Base-by-base conservation (phyloP, 2,888 invertebrate genomes). In the Eubasilissa splendida region DNA sequence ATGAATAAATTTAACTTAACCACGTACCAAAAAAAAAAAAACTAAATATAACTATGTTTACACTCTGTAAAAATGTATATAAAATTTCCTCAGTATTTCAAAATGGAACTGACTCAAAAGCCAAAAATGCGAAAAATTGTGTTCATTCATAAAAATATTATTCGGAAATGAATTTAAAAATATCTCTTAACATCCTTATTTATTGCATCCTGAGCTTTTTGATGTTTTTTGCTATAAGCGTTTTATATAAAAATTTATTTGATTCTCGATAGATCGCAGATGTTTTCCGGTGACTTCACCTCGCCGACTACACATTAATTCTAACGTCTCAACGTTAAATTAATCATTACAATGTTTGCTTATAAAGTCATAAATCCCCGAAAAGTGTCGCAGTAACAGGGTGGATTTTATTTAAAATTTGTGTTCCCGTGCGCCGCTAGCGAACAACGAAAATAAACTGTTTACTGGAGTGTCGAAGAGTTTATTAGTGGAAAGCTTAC, bases 341-440 rank as follows among this genome's bases (percentile, higher is more conserved):
- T 71, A 71, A 71, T 71, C 71, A 71, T 71, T 54, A 12, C 22
- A 54, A 31, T 53, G 71, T 71, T 71, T 71, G 71, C 54, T 54
- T 71, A 54, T 22, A 22, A 56, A 54, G 14, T 71, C 22, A 71
- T 71, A 71, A 71, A 71, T 71, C 54, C n/a, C 3, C 12, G 10
- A 4, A 71, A 71, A 71, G 22, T 71, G 71, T 71, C 71, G 5
- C 71, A 9, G 11, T 56, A 12, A 33, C 22, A 11, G 33, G 33
- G 33, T 33, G n/a, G 42, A 11, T 33, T 63, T 63, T 63, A 9
- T 63, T 63, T 33, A 63, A 63, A 31, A 68, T 50, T 50, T n/a
- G 52, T 50, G 52, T 14, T 68, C 3, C 50, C 12, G 50, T 22
- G 22, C 22, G 22, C 22, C 22, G 22, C 22, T 22, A 58, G n/a